Conservation (phyloP, 2,797 vertebrate genomes). For the Xenopus petersii region DNA sequence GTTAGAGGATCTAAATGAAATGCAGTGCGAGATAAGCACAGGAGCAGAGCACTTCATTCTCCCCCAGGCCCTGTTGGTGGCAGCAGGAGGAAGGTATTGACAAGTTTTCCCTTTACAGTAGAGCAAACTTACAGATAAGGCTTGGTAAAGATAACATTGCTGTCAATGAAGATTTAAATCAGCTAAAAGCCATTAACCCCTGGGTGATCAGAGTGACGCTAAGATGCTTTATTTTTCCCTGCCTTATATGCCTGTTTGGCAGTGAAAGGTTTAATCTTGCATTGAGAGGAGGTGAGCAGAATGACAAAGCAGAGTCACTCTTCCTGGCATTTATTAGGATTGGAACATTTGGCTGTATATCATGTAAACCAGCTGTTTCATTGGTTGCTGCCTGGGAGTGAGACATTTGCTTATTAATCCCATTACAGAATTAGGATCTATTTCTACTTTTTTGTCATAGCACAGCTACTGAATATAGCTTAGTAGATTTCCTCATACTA, state of each 20-base stretch:
- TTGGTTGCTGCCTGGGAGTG: no score
- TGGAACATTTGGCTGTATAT: no score
- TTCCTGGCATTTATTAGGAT: no score
- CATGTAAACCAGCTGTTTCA: no score
- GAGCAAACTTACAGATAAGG: slow-evolving; percentile 44
- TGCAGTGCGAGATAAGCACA: slow-evolving; percentile 40
- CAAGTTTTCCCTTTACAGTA: slow-evolving; percentile 42
- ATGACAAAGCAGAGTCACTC: no score
- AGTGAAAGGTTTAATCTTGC: not conserved
- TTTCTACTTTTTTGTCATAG: no score
- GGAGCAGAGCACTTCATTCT: slow-evolving; percentile 37
- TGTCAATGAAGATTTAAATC: slow-evolving; percentile 46
- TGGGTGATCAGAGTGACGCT: not conserved
- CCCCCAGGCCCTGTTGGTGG: slow-evolving; percentile 49
- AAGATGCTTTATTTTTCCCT: not conserved
- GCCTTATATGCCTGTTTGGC: not conserved
- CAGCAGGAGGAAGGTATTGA: slow-evolving; percentile 41
- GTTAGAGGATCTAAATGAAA: slow-evolving; percentile 46
- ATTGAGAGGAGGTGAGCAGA: no score
- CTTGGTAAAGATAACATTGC: slow-evolving; percentile 45
- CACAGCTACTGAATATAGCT: no score
- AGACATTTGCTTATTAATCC: no score
- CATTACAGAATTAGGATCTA: no score
- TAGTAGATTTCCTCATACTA: no score
- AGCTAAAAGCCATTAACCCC: slow-evolving; percentile 29